Evolutionary conservation across 2,797 vertebrate genomes (phyloP), one percentile per base, ranked within the genome.

Genomic region (Dallia pectoralis): DNA sequence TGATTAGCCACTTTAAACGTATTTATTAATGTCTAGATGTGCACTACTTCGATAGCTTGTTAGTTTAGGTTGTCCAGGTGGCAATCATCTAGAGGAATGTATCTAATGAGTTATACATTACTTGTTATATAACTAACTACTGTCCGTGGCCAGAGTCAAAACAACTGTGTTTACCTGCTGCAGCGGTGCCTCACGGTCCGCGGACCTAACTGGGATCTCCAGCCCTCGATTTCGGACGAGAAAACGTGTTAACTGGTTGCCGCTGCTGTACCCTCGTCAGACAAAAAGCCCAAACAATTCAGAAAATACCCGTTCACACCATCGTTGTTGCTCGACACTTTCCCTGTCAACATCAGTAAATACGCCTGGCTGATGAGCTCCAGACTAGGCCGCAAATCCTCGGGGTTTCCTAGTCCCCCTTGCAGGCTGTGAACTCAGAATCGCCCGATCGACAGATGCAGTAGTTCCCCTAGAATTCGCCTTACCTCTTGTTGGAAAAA

Each of bases 361-460:
- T 53, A n/a, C n/a, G n/a, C n/a, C n/a, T n/a, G n/a, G 40, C 44
- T 32, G 44, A 29, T 56, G 18, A 16, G 61, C 49, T 30, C 19
- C 29, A 87, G 78, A 79, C 87, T 77, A 79, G 91, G 89, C 90
- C 90, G 76, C 76, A 85, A 51, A 89, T 92, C 91, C 90, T 90
- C 90, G 89, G 90, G 84, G 83, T 92, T 92, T 92, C 86, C 88
- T 88, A 49, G 76, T 73, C 79, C 72, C 83, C 76, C 77, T 82
- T 15, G 82, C 74, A 75, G 79, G 85, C 84, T 14, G 82, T 70
- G 73, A 78, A 84, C 83, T 72, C 81, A 74, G 79, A 74, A 76
- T 69, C 76, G 74, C n/a, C 61, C 9, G 53, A 22, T 59, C 53
- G 53, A 59, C 82, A 84, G 80, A 84, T 85, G 84, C 5, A 69